Evolutionary conservation across 2,113 vertebrate genomes (phyloP).

Genomic region (Syngnathus scovelli): DNA sequence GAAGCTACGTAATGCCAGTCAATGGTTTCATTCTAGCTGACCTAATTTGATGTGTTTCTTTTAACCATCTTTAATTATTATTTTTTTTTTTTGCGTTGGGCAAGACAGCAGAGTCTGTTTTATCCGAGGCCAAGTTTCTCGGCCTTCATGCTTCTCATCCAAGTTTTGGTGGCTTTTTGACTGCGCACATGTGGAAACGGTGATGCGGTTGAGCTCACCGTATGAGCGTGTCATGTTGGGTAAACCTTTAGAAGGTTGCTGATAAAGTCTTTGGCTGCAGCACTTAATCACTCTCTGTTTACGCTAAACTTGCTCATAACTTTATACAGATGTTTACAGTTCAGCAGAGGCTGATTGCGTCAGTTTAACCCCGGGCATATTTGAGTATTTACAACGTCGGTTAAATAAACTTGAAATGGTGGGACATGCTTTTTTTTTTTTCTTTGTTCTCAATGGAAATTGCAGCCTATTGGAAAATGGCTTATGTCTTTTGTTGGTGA

Average conservation of each 20-base stretch:
- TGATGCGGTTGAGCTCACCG: conserved; percentile 27
- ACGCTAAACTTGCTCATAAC: not conserved
- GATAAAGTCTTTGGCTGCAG: not conserved
- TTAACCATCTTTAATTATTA: not conserved
- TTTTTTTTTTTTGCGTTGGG: too few relatives aligned
- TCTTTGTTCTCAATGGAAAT: not conserved
- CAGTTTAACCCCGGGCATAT: not conserved
- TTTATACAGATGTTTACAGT: not conserved
- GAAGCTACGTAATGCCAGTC: not conserved
- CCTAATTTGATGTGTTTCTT: not conserved
- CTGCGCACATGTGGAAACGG: conserved; percentile 47
- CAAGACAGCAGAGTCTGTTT: too few relatives aligned
- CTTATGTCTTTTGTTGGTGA: not conserved
- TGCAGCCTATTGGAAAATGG: not conserved
- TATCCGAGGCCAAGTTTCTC: not conserved
- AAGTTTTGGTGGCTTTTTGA: not conserved
- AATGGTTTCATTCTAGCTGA: not conserved
- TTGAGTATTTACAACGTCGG: not conserved
- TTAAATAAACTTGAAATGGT: not conserved
- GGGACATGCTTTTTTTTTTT: not conserved
- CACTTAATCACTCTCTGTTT: not conserved
- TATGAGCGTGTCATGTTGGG: conserved; percentile 20
- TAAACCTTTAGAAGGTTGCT: conserved; percentile 8
- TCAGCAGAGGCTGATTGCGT: not conserved
- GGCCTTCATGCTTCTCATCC: not conserved